Evolutionary conservation across 2,888 invertebrate genomes (phyloP).

Genomic region (Colletes collaris): DNA sequence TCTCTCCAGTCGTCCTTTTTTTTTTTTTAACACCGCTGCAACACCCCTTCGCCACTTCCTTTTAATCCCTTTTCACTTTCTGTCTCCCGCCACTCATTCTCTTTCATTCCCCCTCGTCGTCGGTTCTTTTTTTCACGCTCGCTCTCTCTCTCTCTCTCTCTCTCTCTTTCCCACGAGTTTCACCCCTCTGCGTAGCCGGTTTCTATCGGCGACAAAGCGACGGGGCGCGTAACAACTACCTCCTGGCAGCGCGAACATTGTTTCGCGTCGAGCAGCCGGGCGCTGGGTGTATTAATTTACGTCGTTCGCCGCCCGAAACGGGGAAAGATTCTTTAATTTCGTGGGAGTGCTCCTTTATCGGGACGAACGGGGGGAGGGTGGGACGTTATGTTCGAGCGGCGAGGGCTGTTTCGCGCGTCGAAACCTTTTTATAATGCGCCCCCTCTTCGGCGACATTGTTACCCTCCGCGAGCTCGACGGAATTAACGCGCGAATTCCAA

Average conservation of each 20-base stretch:
- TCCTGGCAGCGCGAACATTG: constrained; percentile 57
- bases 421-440: constrained; percentile 1
- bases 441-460: not conserved
- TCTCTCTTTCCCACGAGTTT: constrained; percentile 2
- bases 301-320: constrained; percentile 2
- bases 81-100: constrained; percentile 31
- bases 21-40: not conserved
- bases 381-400: not conserved
- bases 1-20: not conserved
- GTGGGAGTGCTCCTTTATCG: not conserved
- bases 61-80: constrained; percentile 48
- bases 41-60: constrained; percentile 3
- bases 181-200: constrained; percentile 31
- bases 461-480: not conserved
- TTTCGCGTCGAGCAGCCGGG: constrained; percentile 54
- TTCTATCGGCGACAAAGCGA: constrained; percentile 44
- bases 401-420: not conserved
- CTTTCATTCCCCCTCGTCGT: constrained; percentile 8
- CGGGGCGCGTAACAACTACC: constrained; percentile 42
- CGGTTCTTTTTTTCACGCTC: not conserved
- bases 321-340: constrained; percentile 37
- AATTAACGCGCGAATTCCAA: not conserved
- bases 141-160: not conserved
- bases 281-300: constrained; percentile 60
- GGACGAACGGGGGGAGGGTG: not conserved